Evolutionary conservation across 2,113 vertebrate species (phyloP), one percentile per base, ranked within the genome.

Genomic region (Nesoenas mayeri): DNA sequence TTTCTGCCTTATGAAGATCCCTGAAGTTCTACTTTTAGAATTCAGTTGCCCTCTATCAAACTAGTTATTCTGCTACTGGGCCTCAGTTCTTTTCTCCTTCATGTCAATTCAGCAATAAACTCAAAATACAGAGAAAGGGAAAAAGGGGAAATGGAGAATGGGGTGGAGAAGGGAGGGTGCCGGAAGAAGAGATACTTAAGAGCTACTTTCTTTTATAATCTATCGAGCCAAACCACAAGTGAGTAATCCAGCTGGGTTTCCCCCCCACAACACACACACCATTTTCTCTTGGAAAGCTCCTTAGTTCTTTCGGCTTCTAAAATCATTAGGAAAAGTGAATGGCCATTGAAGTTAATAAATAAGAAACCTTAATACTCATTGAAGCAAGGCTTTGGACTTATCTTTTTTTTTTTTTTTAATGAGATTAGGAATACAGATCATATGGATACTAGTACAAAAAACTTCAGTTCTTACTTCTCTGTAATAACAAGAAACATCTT

Each of bases 191-290:
- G 31, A 56, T n/a, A 54, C 9, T 28, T 38, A 61, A 29, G 9
- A 82, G 11, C 3, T 21, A 73, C 5, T 71, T 84, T 8, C 77
- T 72, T 64, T 57, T 56, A n/a, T 14, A 56, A 61, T 9, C 28
- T 50, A n/a, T 11, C 19, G 51, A 36, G 10, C 3, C 15, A 36
- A 75, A 38, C 5, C 31, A 24, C 5, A 64, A 42, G 20, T 19
- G 5, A 65, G 31, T 26, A 57, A n/a, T 73, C 66, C 31, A 66
- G 13, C 7, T 65, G 10, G 6, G 10, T 42, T 67, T 16, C 14
- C 5, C 1, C 5, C 21, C 9, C 1, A 1, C 3, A 5, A 16
- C 5, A 16, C 11, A 1, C 1, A 3, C 12, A 5, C 9, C 9
- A 9, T 54, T 17, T 40, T 64, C 3, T 69, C 32, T 57, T 44